Percentiles rank a stretch among this genome's conserved stretches.
phyloP scores from a whole-genome alignment of 2,797 vertebrate genomes.

The Macropodus opercularis region DNA sequence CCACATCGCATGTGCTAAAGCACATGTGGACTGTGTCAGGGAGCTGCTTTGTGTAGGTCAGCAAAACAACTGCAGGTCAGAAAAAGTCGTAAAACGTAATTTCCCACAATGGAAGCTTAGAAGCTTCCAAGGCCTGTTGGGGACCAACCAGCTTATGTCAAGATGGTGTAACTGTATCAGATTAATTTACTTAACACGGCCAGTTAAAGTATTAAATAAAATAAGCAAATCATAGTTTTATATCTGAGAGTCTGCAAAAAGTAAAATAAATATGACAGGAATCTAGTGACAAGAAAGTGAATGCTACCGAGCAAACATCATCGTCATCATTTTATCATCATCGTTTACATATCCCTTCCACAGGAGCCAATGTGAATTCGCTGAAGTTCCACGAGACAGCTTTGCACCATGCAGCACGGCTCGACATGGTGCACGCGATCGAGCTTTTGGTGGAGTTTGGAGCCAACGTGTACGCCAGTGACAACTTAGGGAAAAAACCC shows the following conservation, averaged over 20 bases:
- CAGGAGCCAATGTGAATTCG: constrained; percentile 91
- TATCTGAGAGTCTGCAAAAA: too few species aligned
- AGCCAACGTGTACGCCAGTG: constrained; percentile 83
- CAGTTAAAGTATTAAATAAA: too few species aligned
- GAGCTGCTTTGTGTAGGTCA: constrained; percentile 88
- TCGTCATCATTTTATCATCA: too few species aligned
- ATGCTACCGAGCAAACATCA: too few species aligned
- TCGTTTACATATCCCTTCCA: too few species aligned
- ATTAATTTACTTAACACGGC: too few species aligned
- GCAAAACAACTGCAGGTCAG: constrained; percentile 2
- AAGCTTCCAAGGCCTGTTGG: too few species aligned
- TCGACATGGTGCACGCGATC: constrained; percentile 81
- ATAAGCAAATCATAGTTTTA: too few species aligned
- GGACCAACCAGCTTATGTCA: too few species aligned
- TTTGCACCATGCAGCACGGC: constrained; percentile 89
- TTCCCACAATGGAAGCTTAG: neutral
- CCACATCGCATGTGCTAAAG: constrained; percentile 89
- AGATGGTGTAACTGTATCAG: neutral
- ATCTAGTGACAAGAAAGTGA: too few species aligned
- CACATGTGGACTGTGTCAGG: constrained; percentile 85
- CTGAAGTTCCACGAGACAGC: constrained; percentile 90
- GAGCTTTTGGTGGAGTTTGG: constrained; percentile 90
- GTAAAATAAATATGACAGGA: neutral
- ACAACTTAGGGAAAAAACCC: constrained; percentile 86
- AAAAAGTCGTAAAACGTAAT: neutral